A percentile compares a stretch with the other conserved stretches of the same genome.
These are phyloP conservation scores for Diceros bicornis DNA, from an alignment of 2,797 vertebrate species.

Conservation along the genomic window DNA sequence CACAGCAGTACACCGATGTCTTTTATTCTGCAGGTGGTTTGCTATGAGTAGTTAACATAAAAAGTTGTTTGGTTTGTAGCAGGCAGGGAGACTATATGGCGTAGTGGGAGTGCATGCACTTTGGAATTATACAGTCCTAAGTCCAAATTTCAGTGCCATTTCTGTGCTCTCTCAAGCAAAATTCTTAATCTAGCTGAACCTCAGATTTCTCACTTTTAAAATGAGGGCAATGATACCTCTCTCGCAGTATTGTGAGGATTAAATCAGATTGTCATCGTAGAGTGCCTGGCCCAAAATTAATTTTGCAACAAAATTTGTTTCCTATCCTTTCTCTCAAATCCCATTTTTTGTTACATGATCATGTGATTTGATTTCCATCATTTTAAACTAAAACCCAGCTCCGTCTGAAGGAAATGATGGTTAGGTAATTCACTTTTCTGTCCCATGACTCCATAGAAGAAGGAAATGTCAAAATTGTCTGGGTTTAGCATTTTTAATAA, in stretches of 20 bases:
- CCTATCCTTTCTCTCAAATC: slow-evolving; percentile 1
- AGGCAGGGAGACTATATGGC: background rate
- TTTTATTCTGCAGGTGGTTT: background rate
- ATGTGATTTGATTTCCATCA: background rate
- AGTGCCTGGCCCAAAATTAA: background rate
- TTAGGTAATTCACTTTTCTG: slow-evolving; percentile 48
- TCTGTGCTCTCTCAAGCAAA: background rate
- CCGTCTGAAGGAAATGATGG: background rate
- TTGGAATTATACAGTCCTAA: background rate
- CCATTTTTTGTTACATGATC: background rate
- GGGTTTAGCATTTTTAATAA: slow-evolving; percentile 45
- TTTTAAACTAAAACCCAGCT: background rate
- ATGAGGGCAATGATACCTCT: background rate
- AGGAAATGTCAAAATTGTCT: background rate
- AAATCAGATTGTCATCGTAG: slow-evolving; percentile 1
- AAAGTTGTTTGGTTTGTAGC: background rate
- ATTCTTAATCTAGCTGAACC: background rate
- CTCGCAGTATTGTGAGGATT: background rate
- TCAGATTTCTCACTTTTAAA: slow-evolving; percentile 9
- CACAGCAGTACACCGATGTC: background rate
- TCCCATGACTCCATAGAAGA: background rate
- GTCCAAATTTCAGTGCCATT: background rate
- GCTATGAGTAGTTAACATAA: background rate
- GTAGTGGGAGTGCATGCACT: no score
- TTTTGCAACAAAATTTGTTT: slow-evolving; percentile 31